Base-by-base conservation (phyloP, 2,888 invertebrate species). In the Formica aserva region DNA sequence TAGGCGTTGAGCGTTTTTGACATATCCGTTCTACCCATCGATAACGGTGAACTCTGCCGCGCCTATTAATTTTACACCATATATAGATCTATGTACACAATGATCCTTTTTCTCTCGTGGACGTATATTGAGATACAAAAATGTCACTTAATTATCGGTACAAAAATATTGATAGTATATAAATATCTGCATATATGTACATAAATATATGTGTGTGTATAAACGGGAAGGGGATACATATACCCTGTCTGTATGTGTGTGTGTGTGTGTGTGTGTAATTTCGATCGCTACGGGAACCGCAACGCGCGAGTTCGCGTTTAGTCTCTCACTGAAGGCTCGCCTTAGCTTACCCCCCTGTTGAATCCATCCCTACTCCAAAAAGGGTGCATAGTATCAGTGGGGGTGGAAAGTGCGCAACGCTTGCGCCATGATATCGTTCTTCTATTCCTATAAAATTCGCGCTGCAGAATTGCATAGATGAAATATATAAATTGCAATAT, bases 1-100 rank as follows among this genome's bases (percentile, higher is more conserved):
- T 98, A 98, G 94, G 97, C 97, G 96, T 98, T 98, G 95, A 98
- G 97, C 95, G 97, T 97, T 96, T 97, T 98, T 95, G 98, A 98
- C 97, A 97, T 97, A 94, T 94, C 94, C 91, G 94, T 94, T 90
- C 94, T 94, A 94, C 94, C 94, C 94, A 94, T 94, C 91, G 93
- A 88, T 92, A 93, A 92, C 84, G 91, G 87, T 88, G 91, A 85
- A 86, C 77, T 87, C 87, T 88, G 87, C 82, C 81, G 83, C 78
- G 89, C 88, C 91, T 92, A 91, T 86, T 88, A 71, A 85, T 85
- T 89, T 83, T 83, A 82, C 91, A 87, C 87, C 85, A 87, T 87
- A 86, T 86, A 32, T 32, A 32, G 0, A 32, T 32, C 9, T 41
- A 55, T 48, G 6, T 66, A 76, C 52, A 76, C 67, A 38, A 32